Percentiles rank a stretch among this genome's conserved stretches.
phyloP scores from a whole-genome alignment of 2,113 vertebrate species.

The Steatornis caripensis region DNA sequence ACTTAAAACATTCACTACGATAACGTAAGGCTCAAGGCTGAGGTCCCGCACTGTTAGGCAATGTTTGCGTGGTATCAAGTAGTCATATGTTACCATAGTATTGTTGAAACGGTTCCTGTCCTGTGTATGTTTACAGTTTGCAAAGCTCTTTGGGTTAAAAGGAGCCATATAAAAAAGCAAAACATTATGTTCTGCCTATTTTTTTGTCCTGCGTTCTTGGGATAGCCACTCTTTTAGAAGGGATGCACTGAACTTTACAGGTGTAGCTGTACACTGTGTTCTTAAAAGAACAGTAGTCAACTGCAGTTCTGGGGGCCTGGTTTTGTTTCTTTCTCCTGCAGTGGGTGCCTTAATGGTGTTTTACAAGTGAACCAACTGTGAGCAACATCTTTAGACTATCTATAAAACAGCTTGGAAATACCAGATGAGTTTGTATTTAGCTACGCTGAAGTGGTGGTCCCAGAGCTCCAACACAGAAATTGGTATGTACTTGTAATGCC shows the following conservation, averaged over 20 bases:
- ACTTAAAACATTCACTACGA: background rate
- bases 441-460: no score
- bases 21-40: background rate
- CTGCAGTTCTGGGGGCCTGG: background rate
- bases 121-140: background rate
- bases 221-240: slow-evolving; percentile 39
- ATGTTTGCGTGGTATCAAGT: background rate
- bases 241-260: slow-evolving; percentile 44
- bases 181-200: background rate
- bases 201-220: background rate
- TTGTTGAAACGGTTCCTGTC: background rate
- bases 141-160: background rate
- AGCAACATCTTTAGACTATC: no score
- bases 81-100: background rate
- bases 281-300: background rate
- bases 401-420: no score
- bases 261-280: background rate
- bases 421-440: no score
- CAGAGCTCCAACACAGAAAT: no score
- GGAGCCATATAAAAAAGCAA: background rate
- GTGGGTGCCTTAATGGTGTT: no score
- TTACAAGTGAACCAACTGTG: no score
- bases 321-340: no score
- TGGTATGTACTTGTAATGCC: no score
- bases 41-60: background rate